Base-by-base conservation (phyloP, 2,113 vertebrate genomes). In the Microtus ochrogaster region DNA sequence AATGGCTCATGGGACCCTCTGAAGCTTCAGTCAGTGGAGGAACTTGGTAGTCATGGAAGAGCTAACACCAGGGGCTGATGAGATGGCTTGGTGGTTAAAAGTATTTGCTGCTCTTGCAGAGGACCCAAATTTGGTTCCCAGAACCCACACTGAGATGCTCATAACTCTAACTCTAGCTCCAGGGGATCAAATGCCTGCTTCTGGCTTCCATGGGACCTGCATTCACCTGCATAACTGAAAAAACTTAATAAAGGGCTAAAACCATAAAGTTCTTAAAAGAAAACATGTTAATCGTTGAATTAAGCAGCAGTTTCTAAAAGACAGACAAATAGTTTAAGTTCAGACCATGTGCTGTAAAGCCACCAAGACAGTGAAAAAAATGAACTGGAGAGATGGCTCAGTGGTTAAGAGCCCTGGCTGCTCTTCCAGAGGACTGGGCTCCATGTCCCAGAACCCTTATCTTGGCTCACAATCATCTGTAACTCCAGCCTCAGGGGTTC, bases 201-300 rank as follows among this genome's bases (percentile, higher is more conserved):
- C 39, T 66, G 39, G 16, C 9, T 41, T 66, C 58, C 61, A 66
- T 7, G 28, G 39, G 26, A 33, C 26, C 36, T 26, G 22, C n/a
- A 41, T 28, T 41, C 13, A 33, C 8, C 1, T 10, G 30, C 7
- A 79, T 5, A 82, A 26, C 55, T 61, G 21, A 61, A 11, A 61
- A 58, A 81, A n/a, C 7, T 39, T 83, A 61, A 61, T 83, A 16
- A 39, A 39, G 58, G 90, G 41, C 17, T n/a, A 65, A 41, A 82
- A 77, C 68, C 47, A 58, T 22, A 77, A 72, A 88, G 63, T 5
- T 88, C 82, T 94, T 89, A 73, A 74, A 83, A 92, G 58, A 74
- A 92, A 93, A 47, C 74, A 44, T 16, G 77, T 74, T 85, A 90
- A 92, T 33, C 8, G 3, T 24, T 47, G 83, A 39, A 19, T 47